Percentiles rank a stretch among this genome's conserved stretches.
Evolutionary conservation across 2,888 invertebrate species (phyloP).

Genomic region (Sympetrum striolatum): DNA sequence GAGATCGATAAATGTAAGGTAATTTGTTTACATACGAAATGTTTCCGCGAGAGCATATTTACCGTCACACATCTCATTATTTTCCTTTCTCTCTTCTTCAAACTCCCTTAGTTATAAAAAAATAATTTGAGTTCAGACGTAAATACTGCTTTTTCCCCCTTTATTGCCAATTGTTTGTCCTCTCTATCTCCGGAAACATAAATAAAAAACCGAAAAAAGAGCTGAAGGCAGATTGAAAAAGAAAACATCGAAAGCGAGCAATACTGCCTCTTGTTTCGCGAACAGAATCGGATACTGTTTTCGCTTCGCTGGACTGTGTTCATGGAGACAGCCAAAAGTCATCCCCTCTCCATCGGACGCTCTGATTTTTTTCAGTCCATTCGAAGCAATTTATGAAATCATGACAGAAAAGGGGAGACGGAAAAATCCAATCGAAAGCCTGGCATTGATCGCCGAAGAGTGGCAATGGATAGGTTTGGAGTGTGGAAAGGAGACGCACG

Average conservation of each 20-base stretch:
- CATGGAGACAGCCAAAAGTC: background rate
- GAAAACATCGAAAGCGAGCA: background rate
- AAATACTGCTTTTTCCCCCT: background rate
- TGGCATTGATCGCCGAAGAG: background rate
- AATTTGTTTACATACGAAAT: too few species aligned
- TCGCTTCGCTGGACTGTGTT: background rate
- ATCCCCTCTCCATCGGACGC: background rate
- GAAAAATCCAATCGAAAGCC: slow-evolving; percentile 29
- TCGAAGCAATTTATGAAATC: slow-evolving; percentile 35
- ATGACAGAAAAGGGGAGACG: background rate
- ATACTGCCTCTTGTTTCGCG: background rate
- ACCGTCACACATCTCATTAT: background rate
- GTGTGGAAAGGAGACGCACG: background rate
- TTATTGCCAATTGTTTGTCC: slow-evolving; percentile 1
- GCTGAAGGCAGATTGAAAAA: background rate
- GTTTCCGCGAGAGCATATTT: background rate
- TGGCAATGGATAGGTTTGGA: background rate
- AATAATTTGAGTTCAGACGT: background rate
- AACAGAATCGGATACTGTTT: background rate
- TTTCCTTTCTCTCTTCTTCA: background rate
- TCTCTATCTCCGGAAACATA: background rate
- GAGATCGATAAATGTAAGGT: too few species aligned
- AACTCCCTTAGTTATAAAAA: background rate
- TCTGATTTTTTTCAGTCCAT: background rate
- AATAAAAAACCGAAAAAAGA: slow-evolving; percentile 10